Evolutionary conservation across 2,113 vertebrate genomes (phyloP), one percentile per base, ranked within the genome.

Genomic region (Tetraodon nigroviridis): DNA sequence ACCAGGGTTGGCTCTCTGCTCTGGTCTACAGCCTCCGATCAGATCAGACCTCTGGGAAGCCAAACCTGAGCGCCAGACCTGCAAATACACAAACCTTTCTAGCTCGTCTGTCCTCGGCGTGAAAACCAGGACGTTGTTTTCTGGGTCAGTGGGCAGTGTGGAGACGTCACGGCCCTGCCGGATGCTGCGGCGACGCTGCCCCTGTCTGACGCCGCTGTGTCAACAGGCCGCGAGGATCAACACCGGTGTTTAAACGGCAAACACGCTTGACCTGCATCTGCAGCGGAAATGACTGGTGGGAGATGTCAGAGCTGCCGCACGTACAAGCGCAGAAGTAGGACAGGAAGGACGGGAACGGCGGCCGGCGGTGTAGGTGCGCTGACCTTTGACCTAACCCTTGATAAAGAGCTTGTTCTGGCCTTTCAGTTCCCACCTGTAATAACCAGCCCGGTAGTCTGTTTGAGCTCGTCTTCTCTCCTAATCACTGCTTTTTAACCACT

Each of bases 61-160:
- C 24, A 27, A 27, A 27, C 24, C 24, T 27, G 24, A 27, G 5
- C 24, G 12, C 12, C 11, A 7, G 5, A 32, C 29, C 29, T 10
- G 29, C 29, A 32, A 32, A 32, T 32, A 32, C 29, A 12, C 1
- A 11, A 37, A 37, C 12, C 10, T 37, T 54, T 67, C 32, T 22
- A n/a, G 22, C 72, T 73, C 16, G 40, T 63, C 49, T 64, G 6
- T 64, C 53, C 52, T 51, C 58, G 37, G 56, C 52, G 42, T 60
- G 24, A 51, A 52, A 64, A 69, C 15, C 71, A 55, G 67, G 48
- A 63, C 50, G 17, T 50, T 44, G 49, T 51, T 72, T 80, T 78
- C 72, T 69, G 78, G 75, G 78, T 80, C 69, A 73, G 11, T 60
- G 74, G 37, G 51, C 22, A 44, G 45, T 80, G 64, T 80, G 75